phyloP scores from a whole-genome alignment of 2,888 invertebrate genomes.

The Zele albiditarsus region DNA sequence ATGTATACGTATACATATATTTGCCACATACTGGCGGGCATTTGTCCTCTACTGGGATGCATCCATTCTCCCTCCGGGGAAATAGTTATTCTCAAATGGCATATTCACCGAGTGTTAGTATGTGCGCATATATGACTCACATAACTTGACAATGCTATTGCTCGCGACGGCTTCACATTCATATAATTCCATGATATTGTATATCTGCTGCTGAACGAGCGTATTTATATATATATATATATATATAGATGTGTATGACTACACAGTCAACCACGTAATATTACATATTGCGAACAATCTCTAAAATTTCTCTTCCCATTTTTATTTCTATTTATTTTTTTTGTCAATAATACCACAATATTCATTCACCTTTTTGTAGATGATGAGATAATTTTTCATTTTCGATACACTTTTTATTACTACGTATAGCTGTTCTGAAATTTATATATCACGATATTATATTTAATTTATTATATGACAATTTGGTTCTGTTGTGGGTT shows the following conservation, averaged over 20 bases:
- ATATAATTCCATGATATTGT: slow-evolving; percentile 22
- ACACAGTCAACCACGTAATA: slow-evolving; percentile 5
- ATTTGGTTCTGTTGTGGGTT: no score
- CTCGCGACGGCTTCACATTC: slow-evolving; percentile 19
- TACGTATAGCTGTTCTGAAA: no score
- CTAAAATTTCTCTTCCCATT: neutral
- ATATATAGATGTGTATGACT: neutral
- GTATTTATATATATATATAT: neutral
- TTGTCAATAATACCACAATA: neutral
- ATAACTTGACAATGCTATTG: slow-evolving; percentile 27
- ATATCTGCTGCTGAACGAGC: slow-evolving; percentile 12
- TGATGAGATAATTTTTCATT: neutral
- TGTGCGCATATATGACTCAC: slow-evolving; percentile 31
- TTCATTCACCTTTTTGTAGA: neutral
- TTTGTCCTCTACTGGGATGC: slow-evolving; percentile 28
- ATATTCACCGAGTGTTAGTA: slow-evolving; percentile 45
- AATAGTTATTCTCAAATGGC: slow-evolving; percentile 27
- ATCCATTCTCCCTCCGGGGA: slow-evolving; percentile 14
- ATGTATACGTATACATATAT: neutral
- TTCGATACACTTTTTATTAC: no score
- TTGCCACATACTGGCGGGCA: slow-evolving; percentile 3
- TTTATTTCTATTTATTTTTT: neutral
- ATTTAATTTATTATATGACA: no score
- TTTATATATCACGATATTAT: no score
- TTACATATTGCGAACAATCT: neutral